These are phyloP conservation scores for Acleris laterana DNA, from an alignment of 2,888 invertebrate species.

Conservation along the genomic window DNA sequence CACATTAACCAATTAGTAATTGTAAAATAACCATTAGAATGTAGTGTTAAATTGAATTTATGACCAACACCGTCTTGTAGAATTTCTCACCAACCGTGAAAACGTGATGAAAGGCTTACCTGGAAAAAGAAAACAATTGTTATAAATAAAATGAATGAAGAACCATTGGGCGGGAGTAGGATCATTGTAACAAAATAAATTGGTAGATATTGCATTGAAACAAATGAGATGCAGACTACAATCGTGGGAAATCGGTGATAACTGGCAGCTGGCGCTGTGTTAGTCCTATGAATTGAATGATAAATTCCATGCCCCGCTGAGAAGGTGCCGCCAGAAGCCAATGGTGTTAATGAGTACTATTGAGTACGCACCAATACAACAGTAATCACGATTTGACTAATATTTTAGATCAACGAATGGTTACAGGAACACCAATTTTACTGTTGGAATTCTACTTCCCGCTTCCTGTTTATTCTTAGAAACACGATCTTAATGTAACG, in stretches of 20 bases:
- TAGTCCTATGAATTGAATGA: conserved; percentile 34
- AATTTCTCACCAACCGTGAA: conserved; percentile 53
- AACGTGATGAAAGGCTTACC: conserved; percentile 47
- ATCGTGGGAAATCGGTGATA: conserved; percentile 32
- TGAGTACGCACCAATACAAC: conserved; percentile 17
- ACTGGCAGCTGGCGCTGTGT: conserved; percentile 25
- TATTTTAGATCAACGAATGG: conserved; percentile 7
- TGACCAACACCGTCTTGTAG: conserved; percentile 48
- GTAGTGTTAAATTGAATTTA: conserved; percentile 50
- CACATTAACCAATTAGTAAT: conserved; percentile 31
- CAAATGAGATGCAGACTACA: conserved; percentile 29
- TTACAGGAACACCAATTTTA: background rate
- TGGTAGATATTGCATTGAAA: conserved; percentile 13
- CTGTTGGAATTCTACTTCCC: conserved; percentile 1
- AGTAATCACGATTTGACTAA: conserved; percentile 19
- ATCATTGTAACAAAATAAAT: background rate
- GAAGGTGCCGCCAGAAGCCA: conserved; percentile 26
- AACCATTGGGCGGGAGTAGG: background rate
- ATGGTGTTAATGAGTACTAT: conserved; percentile 30
- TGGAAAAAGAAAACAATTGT: conserved; percentile 45
- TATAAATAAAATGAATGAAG: conserved; percentile 3
- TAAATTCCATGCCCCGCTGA: conserved; percentile 33
- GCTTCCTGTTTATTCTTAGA: conserved; percentile 4
- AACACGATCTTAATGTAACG: background rate
- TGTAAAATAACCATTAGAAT: conserved; percentile 20